Evolutionary conservation across 2,113 vertebrate genomes (phyloP).

Genomic region (Lepus europaeus): DNA sequence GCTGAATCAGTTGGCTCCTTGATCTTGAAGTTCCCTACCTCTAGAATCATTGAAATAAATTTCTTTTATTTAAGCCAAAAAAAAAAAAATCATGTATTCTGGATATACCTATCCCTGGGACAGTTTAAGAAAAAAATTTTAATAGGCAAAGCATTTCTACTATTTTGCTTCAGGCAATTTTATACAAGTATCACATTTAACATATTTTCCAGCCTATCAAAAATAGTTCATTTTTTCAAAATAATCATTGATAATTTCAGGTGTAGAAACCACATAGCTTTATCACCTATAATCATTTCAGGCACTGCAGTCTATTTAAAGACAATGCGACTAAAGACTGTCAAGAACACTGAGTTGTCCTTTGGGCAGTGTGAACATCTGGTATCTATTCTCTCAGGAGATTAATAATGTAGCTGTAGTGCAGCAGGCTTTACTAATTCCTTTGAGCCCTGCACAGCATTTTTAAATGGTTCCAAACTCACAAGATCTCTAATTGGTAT

Average conservation of each 20-base stretch:
- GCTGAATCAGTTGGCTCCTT: background rate
- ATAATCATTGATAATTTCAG: conserved; percentile 72
- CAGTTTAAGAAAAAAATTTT: conserved; percentile 49
- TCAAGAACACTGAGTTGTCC: conserved; percentile 67
- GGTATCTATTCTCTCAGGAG: conserved; percentile 74
- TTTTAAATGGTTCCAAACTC: conserved; percentile 81
- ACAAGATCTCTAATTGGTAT: conserved; percentile 62
- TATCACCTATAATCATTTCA: conserved; percentile 59
- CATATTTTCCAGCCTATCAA: conserved; percentile 73
- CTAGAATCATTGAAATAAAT: background rate
- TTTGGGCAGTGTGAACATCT: conserved; percentile 78
- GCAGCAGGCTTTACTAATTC: conserved; percentile 71
- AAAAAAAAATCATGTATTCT: conserved; percentile 15
- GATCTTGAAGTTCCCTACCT: background rate
- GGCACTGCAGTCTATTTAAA: conserved; percentile 73
- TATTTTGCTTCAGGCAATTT: conserved; percentile 63
- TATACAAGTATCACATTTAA: conserved; percentile 71
- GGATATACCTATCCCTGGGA: conserved; percentile 61
- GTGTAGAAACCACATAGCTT: conserved; percentile 41
- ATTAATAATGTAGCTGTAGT: conserved; percentile 74
- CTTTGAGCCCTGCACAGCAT: conserved; percentile 71
- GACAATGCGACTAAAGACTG: conserved; percentile 58
- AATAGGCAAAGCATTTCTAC: conserved; percentile 73
- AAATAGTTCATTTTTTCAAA: conserved; percentile 79
- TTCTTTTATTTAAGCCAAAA: background rate